Evolutionary conservation across 2,888 invertebrate species (phyloP).

Genomic region (Phlogophora meticulosa): DNA sequence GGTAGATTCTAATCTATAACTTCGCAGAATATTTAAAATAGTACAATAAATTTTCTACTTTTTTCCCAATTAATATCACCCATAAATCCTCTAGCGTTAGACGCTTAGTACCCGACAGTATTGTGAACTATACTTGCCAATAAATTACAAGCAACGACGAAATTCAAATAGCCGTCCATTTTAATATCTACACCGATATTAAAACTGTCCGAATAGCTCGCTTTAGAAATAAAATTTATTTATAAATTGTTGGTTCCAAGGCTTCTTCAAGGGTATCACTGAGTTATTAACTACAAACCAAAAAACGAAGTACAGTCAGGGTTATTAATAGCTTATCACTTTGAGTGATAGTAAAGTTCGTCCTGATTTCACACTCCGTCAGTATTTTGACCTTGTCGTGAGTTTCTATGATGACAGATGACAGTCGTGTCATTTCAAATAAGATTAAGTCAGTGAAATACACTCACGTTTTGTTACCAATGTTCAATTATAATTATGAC

Average conservation of each 20-base stretch:
- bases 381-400: too few relatives aligned
- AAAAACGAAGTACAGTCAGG: too few relatives aligned
- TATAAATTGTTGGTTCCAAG: conserved; percentile 3
- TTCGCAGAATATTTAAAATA: background rate
- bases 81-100: conserved; percentile 47
- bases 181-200: conserved; percentile 55
- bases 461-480: too few relatives aligned
- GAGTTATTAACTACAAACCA: too few relatives aligned
- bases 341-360: too few relatives aligned
- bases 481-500: too few relatives aligned
- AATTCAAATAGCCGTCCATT: conserved; percentile 54
- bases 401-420: too few relatives aligned
- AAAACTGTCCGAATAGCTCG: conserved; percentile 45
- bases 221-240: conserved; percentile 40
- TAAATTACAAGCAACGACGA: conserved; percentile 59
- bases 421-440: too few relatives aligned
- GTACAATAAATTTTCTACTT: conserved; percentile 6
- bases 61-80: conserved; percentile 45
- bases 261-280: too few relatives aligned
- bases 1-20: background rate
- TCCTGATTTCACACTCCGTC: too few relatives aligned
- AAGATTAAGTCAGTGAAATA: too few relatives aligned
- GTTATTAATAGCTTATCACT: too few relatives aligned
- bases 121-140: conserved; percentile 47
- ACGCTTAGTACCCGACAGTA: conserved; percentile 31